Base-by-base conservation (phyloP, 2,797 vertebrate species). In the Chelidonichthys spinosus region DNA sequence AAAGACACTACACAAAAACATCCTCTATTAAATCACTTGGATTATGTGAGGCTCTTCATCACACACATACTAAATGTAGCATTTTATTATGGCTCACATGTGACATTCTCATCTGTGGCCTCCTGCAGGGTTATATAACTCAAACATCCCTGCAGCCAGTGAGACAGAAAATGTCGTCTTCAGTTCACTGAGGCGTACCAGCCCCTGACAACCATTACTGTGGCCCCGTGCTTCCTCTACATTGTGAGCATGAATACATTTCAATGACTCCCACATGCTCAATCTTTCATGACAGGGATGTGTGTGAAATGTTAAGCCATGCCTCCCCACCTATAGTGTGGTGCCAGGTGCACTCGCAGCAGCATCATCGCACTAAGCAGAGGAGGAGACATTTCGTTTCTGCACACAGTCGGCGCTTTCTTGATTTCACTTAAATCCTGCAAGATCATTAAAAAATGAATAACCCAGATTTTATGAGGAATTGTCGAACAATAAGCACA, bases 121-220 rank as follows among this genome's bases (percentile, higher is more conserved):
- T 93, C 91, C 85, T 92, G 89, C 81, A 76, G 91, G 81, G 86
- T 94, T 94, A 94, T 89, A 82, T 94, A 93, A 94, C 86, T 87
- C 81, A 81, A 90, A 90, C 92, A 90, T 89, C 87, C 90, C 90
- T 82, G 91, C 84, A 92, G 91, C 86, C 92, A 93, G 86, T 87
- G 85, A 93, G 88, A 93, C 92, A 94, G 93, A 94, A 94, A 94
- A 95, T 93, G 88, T 93, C 82, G 89, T 93, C 88, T 91, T 93
- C 85, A 72, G 93, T 87, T 94, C 92, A 91, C 77, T 92, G 92
- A 93, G 90, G 94, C 93, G 82, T 93, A 89, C 88, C 86, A 85
- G 87, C 83, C 92, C 84, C 87, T 89, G 90, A 94, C 93, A 93
- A 85, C 90, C 91, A 93, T 91, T 92, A 92, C 86, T 81, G 81